Base-by-base conservation (phyloP, 1,140 invertebrate species). In the Psix sp. region DNA sequence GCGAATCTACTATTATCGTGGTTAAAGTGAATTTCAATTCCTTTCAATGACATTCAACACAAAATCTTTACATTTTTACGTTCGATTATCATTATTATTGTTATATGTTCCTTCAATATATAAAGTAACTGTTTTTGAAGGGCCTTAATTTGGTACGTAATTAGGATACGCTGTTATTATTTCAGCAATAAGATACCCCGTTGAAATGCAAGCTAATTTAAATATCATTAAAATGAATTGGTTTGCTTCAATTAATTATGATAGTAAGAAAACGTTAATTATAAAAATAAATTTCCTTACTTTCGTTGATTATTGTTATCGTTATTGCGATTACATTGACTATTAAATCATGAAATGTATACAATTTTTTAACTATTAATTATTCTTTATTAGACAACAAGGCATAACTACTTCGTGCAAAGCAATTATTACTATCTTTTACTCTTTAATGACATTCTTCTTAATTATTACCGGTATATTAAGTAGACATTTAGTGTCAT, bases 11-110 rank as follows among this genome's bases (percentile, higher is more conserved):
- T 70, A 67, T 74, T 67, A 57, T 60, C 66, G 40, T 39, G 40
- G 49, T 15, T 48, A 62, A 40, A 49, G 63, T 49, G 72, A 78
- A 74, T 70, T 74, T 74, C 67, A 54, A 70, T 70, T 72, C 54
- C 59, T 38, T 59, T 52, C 48, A 36, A 29, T 20, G 31, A 20
- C 45, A 24, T 70, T 65, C 52, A 59, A 70, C 60, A 60, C 39
- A 13, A 51, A 66, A 62, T 52, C 52, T 54, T 52, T 52, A 56
- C 39, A 43, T 66, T 26, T 39, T 48, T 40, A 65, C 72, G 49
- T 43, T 65, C 15, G 39, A 65, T 40, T 42, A 59, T n/a, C n/a
- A n/a, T n/a, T 45, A 59, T 38, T 70, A 59, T 65, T 63, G 42
- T 62, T 67, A 9, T 16, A 29, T 33, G 11, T 24, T 39, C 15